Conservation (phyloP, 2,888 invertebrate genomes). For the Pollenia griseotomentosa region DNA sequence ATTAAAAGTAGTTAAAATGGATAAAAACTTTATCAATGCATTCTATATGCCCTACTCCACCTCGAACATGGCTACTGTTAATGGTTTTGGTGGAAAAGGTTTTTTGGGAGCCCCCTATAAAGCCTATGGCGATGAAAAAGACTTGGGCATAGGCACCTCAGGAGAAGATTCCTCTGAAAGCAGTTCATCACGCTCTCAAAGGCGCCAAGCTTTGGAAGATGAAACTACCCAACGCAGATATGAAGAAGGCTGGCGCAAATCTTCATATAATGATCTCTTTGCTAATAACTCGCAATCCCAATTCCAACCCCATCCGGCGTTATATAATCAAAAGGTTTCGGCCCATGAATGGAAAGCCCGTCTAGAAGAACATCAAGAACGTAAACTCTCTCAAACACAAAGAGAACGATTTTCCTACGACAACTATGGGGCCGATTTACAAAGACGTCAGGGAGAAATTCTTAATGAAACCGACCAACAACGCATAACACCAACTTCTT, state of each 20-base stretch:
- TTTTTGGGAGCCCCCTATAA: conserved; percentile 86
- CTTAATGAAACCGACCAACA: conserved; percentile 68
- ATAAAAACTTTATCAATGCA: conserved; percentile 88
- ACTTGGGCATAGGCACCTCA: conserved; percentile 92
- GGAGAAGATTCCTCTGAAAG: conserved; percentile 94
- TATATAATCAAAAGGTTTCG: conserved; percentile 86
- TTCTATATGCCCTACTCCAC: conserved; percentile 86
- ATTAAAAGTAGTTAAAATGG: conserved; percentile 84
- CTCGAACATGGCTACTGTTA: conserved; percentile 31
- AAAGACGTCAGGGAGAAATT: conserved; percentile 77
- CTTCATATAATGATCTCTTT: conserved; percentile 85
- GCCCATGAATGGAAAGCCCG: conserved; percentile 81
- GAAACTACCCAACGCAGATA: conserved; percentile 87
- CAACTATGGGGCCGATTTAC: conserved; percentile 76
- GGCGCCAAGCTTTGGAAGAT: conserved; percentile 86
- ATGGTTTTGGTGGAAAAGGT: conserved; percentile 81
- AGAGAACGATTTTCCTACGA: conserved; percentile 75
- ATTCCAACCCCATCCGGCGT: conserved; percentile 88
- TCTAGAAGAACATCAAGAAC: conserved; percentile 78
- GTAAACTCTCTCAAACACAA: conserved; percentile 64
- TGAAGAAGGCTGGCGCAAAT: conserved; percentile 89
- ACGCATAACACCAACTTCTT: conserved; percentile 78
- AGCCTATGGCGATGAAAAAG: conserved; percentile 89
- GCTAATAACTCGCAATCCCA: conserved; percentile 84
- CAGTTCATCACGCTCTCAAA: conserved; percentile 90